phyloP scores from a whole-genome alignment of 30 jellyfish, hydroid and myxozoan species.

The Mastigias papua region DNA sequence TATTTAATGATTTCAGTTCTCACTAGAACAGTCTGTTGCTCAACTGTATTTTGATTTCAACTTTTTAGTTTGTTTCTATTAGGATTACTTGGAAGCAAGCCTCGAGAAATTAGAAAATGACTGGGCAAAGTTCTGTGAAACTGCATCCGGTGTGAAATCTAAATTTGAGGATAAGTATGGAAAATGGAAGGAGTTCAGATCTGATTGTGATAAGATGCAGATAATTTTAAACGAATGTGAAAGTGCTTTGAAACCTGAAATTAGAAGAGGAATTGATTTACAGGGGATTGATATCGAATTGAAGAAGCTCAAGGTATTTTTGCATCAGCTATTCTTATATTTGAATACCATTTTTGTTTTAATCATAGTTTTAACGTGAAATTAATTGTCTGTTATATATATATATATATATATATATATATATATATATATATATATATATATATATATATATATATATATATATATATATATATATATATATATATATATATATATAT shows the following conservation, averaged over 20 bases:
- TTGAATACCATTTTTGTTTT: too few relatives aligned
- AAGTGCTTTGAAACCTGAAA: background rate
- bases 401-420: too few relatives aligned
- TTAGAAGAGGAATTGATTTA: conserved; percentile 17
- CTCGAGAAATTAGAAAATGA: conserved; percentile 70
- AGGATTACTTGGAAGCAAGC: conserved; percentile 39
- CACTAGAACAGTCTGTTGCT: too few relatives aligned
- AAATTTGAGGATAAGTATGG: conserved; percentile 39
- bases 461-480: too few relatives aligned
- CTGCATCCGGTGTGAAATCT: conserved; percentile 50
- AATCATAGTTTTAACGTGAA: too few relatives aligned
- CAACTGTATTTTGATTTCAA: background rate
- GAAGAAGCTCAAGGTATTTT: conserved; percentile 31
- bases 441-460: too few relatives aligned
- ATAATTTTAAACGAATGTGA: conserved; percentile 14
- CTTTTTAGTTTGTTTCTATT: background rate
- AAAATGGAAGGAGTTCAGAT: conserved; percentile 67
- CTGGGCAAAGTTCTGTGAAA: conserved; percentile 78
- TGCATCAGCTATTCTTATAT: too few relatives aligned
- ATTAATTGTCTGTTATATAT: too few relatives aligned
- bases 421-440: too few relatives aligned
- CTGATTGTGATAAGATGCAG: conserved; percentile 24
- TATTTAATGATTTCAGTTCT: too few relatives aligned
- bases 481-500: too few relatives aligned
- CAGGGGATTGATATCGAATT: conserved; percentile 36